A percentile compares a stretch with the other conserved stretches of the same genome.
Conservation (phyloP, 2,888 invertebrate genomes). For the Machimus atricapillus region DNA sequence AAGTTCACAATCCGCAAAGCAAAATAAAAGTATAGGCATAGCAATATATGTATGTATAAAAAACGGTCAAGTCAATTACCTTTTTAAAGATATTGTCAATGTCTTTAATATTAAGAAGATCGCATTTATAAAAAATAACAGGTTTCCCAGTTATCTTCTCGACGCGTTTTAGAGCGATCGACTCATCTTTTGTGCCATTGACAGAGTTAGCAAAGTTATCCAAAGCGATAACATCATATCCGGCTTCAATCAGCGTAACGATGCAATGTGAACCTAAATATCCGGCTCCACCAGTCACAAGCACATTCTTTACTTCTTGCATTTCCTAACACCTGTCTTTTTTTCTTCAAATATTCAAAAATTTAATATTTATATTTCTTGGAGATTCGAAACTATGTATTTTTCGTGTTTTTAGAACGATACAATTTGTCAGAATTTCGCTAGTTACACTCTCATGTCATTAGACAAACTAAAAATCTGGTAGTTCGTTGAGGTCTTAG, state of each 20-base stretch:
- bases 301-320: conserved; percentile 5
- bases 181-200: conserved; percentile 73
- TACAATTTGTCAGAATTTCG: neutral
- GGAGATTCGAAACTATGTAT: neutral
- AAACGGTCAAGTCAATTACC: conserved; percentile 61
- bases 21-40: neutral
- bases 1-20: neutral
- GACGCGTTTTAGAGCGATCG: conserved; percentile 71
- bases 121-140: conserved; percentile 74
- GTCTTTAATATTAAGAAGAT: conserved; percentile 72
- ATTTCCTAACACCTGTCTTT: neutral
- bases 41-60: neutral
- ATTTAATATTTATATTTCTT: no score
- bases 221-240: conserved; percentile 80
- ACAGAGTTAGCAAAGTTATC: conserved; percentile 89
- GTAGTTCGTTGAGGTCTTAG: neutral
- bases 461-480: neutral
- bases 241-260: conserved; percentile 76
- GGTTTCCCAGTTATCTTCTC: conserved; percentile 78
- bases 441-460: neutral
- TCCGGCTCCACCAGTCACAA: conserved; percentile 63
- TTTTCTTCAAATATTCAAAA: neutral
- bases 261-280: conserved; percentile 95
- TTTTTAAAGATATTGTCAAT: conserved; percentile 75
- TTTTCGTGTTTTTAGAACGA: no score